Evolutionary conservation across 1,140 invertebrate genomes (phyloP), one percentile per base, ranked within the genome.

Genomic region (Steinernema khuongi): DNA sequence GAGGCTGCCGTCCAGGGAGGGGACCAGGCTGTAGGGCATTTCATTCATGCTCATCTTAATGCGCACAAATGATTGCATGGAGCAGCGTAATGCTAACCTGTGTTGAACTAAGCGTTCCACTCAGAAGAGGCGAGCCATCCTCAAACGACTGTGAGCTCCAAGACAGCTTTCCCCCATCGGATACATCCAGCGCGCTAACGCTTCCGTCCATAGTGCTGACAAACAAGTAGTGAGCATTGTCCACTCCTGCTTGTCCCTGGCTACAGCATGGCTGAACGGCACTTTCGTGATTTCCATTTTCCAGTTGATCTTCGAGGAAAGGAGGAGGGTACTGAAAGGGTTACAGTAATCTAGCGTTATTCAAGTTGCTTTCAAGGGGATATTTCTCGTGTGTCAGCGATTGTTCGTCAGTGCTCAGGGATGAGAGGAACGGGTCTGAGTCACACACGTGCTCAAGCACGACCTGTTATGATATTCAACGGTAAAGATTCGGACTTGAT

Each of bases 1-100:
- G 1, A 76, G 74, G 31, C 36, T 75, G 26, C 74, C 74, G 31
- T 76, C 74, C 2, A 76, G 36, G 32, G 74, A 50, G 0, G 74
- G 74, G 22, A 76, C 74, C 28, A 76, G 36, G 36, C 71, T 28
- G 75, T 77, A 76, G 29, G 32, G 32, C 26, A 32, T 22, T 11
- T 72, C 74, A 41, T 76, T 71, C 0, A 50, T n/a, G 30, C 30
- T 41, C 0, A 75, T 44, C n/a, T 68, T 33, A 68, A 71, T 29
- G 43, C 44, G 17, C 17, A 70, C 31, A n/a, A 22, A 17, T 75
- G 0, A 0, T 28, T 1, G 28, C 0, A 32, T 43, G 29, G 19
- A 28, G 29, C 68, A 68, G 67, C 1, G 7, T 30, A 0, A 75
- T 14, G 17, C 19, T 17, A 66, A 75, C 74, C n/a, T 70, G 74